Conservation (phyloP, 2,888 invertebrate genomes). For the Scaptomyza polygonia region DNA sequence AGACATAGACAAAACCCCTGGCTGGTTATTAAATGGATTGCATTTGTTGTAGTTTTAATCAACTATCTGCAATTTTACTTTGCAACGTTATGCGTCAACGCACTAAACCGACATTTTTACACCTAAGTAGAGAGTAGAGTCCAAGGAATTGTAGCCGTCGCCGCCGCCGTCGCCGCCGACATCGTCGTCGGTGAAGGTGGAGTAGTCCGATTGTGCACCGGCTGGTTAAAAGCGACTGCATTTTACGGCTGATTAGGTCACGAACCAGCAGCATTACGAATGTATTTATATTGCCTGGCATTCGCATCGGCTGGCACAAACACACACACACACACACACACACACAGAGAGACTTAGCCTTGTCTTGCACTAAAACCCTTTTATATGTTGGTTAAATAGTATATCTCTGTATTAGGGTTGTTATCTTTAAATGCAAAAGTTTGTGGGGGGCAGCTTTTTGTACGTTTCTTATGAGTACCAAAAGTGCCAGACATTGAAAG, state of each 20-base stretch:
- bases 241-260: constrained; percentile 69
- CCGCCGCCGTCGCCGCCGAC: too few relatives aligned
- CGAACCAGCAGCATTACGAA: constrained; percentile 15
- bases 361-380: constrained; percentile 9
- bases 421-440: neutral
- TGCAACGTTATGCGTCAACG: constrained; percentile 72
- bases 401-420: neutral
- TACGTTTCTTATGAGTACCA: too few relatives aligned
- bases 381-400: neutral
- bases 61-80: constrained; percentile 56
- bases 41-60: constrained; percentile 47
- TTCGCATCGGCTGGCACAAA: constrained; percentile 7
- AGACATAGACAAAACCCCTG: constrained; percentile 1
- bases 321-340: neutral
- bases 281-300: constrained; percentile 21
- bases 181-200: too few relatives aligned
- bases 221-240: constrained; percentile 39
- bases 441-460: neutral
- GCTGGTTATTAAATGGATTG: constrained; percentile 63
- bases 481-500: neutral
- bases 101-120: constrained; percentile 80
- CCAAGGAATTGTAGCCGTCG: constrained; percentile 12
- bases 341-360: neutral
- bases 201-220: too few relatives aligned
- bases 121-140: constrained; percentile 61